Evolutionary conservation across 2,888 invertebrate species (phyloP).

Genomic region (Desoria tigrina): DNA sequence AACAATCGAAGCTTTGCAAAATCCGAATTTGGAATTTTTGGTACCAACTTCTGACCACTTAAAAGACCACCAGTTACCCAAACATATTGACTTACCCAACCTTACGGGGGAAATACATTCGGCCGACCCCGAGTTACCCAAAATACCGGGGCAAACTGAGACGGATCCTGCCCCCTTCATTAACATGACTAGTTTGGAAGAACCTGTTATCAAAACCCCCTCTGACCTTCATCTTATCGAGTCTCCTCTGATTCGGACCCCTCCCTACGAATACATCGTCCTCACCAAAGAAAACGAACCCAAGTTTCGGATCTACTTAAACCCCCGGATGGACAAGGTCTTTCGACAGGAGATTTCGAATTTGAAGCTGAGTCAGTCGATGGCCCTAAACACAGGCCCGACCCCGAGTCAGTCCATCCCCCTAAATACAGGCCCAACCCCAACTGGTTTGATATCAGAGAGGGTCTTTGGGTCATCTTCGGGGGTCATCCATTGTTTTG

Average conservation of each 20-base stretch:
- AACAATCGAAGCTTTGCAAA: too few relatives aligned
- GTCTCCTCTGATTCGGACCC: conserved; percentile 42
- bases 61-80: too few relatives aligned
- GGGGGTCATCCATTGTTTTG: conserved; percentile 32
- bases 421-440: not conserved
- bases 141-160: too few relatives aligned
- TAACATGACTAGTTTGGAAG: too few relatives aligned
- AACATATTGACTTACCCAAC: too few relatives aligned
- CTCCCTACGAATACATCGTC: conserved; percentile 44
- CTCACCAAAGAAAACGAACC: conserved; percentile 36
- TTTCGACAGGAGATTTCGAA: conserved; percentile 26
- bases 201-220: too few relatives aligned
- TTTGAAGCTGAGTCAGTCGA: not conserved
- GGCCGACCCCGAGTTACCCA: too few relatives aligned
- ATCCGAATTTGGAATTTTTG: too few relatives aligned
- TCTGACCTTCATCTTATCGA: conserved; percentile 30
- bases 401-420: not conserved
- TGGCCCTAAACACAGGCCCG: not conserved
- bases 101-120: too few relatives aligned
- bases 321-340: conserved; percentile 30
- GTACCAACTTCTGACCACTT: too few relatives aligned
- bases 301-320: conserved; percentile 36
- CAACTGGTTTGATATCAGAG: not conserved
- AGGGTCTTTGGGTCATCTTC: not conserved
- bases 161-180: too few relatives aligned